A percentile compares a stretch with the other conserved stretches of the same genome.
Conservation (phyloP, 2,888 invertebrate species). For the Drosophila lacicola region DNA sequence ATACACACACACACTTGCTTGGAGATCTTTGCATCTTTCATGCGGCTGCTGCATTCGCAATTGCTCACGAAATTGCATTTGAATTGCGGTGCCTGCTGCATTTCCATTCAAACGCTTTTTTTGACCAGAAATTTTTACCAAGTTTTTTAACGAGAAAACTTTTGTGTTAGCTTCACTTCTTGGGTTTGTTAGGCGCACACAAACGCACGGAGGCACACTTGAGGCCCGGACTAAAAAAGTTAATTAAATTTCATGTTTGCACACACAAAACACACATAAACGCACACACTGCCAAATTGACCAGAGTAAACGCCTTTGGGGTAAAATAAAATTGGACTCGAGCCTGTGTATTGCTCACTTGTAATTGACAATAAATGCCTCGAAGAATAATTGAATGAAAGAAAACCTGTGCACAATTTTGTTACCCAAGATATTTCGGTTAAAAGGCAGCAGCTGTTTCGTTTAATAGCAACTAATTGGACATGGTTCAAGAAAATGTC, state of each 20-base stretch:
- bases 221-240: slow-evolving; percentile 53
- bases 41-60: slow-evolving; percentile 62
- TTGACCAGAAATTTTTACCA: slow-evolving; percentile 59
- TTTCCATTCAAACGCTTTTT: slow-evolving; percentile 63
- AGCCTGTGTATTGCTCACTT: slow-evolving; percentile 26
- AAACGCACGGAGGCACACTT: slow-evolving; percentile 4
- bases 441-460: background rate
- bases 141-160: slow-evolving; percentile 82
- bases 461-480: too few species aligned
- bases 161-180: slow-evolving; percentile 51
- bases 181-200: slow-evolving; percentile 42
- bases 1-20: background rate
- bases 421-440: background rate
- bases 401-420: background rate
- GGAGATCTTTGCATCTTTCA: slow-evolving; percentile 57
- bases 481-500: too few species aligned
- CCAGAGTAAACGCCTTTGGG: slow-evolving; percentile 24
- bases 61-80: slow-evolving; percentile 79
- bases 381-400: background rate
- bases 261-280: slow-evolving; percentile 28
- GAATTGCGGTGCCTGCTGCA: slow-evolving; percentile 68
- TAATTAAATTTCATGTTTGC: slow-evolving; percentile 78
- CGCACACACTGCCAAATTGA: slow-evolving; percentile 14
- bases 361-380: slow-evolving; percentile 33
- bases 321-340: slow-evolving; percentile 14